phyloP scores from a whole-genome alignment of 2,888 invertebrate species.

The Cheilosia vulpina region DNA sequence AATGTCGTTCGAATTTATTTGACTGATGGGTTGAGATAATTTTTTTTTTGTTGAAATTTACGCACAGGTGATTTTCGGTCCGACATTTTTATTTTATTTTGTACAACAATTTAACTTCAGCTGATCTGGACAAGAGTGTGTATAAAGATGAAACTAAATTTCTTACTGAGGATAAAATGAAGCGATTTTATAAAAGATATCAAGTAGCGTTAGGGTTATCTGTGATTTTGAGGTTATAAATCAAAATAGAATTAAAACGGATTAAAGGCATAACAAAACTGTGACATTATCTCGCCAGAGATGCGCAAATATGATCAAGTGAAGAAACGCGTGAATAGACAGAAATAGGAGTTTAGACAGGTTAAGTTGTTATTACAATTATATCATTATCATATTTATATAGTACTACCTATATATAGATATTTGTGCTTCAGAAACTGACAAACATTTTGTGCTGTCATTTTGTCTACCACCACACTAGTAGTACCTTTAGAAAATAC shows the following conservation, averaged over 20 bases:
- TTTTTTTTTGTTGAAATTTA: background rate
- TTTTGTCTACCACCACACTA: no score
- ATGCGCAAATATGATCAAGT: conserved; percentile 5
- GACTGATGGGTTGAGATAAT: background rate
- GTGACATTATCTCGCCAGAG: conserved; percentile 10
- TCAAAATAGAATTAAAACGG: conserved; percentile 5
- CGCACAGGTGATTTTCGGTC: conserved; percentile 31
- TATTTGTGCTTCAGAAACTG: no score
- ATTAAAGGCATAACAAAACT: conserved; percentile 6
- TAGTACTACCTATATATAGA: background rate
- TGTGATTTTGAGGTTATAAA: conserved; percentile 29
- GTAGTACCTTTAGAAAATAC: no score
- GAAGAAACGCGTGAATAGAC: background rate
- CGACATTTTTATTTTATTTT: conserved; percentile 32
- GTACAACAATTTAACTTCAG: background rate
- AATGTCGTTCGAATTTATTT: no score
- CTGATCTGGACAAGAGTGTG: background rate
- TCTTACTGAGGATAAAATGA: background rate
- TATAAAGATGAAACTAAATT: conserved; percentile 1
- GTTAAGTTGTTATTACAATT: background rate
- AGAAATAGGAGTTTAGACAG: background rate
- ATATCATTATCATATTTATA: no score
- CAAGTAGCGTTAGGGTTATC: conserved; percentile 1
- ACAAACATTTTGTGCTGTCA: no score
- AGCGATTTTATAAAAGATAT: background rate